Percentiles rank a stretch among this genome's conserved stretches.
phyloP scores from a whole-genome alignment of 2,797 vertebrate genomes.

The Peromyscus attwateri region DNA sequence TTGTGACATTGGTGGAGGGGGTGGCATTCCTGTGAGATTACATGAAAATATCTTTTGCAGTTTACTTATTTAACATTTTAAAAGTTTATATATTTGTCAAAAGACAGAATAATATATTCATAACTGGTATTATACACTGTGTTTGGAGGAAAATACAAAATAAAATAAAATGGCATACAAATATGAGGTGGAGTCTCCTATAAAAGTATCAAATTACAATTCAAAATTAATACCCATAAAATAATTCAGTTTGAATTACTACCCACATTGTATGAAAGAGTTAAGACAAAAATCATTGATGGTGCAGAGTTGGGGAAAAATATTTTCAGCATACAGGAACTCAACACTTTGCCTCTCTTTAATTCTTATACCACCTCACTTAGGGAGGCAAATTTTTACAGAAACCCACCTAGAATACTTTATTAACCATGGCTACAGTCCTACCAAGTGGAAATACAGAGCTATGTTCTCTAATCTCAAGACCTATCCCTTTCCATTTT shows the following conservation, averaged over 20 bases:
- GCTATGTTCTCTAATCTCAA: background rate
- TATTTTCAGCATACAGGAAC: too few species aligned
- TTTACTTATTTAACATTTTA: background rate
- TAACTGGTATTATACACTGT: background rate
- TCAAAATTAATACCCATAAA: background rate
- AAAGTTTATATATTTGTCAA: background rate
- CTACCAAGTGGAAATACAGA: background rate
- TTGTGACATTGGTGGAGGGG: background rate
- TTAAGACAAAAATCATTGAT: background rate
- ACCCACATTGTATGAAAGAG: background rate
- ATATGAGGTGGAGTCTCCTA: background rate
- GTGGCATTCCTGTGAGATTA: background rate
- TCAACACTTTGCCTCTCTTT: background rate
- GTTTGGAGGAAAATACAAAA: background rate
- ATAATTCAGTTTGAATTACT: background rate
- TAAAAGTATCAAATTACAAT: background rate
- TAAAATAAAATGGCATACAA: slow-evolving; percentile 35
- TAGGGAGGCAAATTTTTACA: background rate
- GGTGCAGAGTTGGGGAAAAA: background rate
- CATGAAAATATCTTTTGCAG: background rate
- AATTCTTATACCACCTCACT: background rate
- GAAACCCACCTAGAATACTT: background rate
- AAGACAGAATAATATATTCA: background rate
- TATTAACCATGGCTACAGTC: too few species aligned
- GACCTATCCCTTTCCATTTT: background rate